phyloP scores from a whole-genome alignment of 92 coral and sea anemone genomes.

The Parazoanthus swiftii region DNA sequence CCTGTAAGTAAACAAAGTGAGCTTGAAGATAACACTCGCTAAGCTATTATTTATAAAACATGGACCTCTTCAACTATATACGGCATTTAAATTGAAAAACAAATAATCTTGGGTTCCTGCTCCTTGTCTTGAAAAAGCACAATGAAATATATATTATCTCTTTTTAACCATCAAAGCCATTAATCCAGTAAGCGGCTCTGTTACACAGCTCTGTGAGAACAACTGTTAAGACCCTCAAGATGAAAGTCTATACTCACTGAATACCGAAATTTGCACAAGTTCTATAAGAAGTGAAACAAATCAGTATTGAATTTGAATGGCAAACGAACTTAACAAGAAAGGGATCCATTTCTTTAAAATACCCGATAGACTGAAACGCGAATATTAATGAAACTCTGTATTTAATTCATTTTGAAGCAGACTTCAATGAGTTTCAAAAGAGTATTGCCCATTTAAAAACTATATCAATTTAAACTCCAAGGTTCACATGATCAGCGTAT shows the following conservation, averaged over 20 bases:
- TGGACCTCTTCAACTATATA: not conserved
- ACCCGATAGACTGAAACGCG: not conserved
- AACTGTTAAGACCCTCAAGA: not conserved
- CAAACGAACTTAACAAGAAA: not conserved
- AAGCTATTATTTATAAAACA: not conserved
- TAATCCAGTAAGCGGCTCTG: constrained; percentile 23
- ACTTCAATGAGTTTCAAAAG: not conserved
- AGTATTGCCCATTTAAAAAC: constrained; percentile 15
- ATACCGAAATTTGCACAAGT: not conserved
- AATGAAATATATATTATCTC: constrained; percentile 26
- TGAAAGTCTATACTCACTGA: not conserved
- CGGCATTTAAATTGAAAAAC: constrained; percentile 18
- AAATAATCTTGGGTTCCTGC: not conserved
- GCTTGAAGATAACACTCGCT: not conserved
- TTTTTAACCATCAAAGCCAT: constrained; percentile 22
- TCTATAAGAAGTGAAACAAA: not conserved
- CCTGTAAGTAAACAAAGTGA: constrained; percentile 16
- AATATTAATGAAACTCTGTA: not conserved
- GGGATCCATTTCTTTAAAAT: not conserved
- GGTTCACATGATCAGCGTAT: not conserved
- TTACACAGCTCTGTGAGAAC: constrained; percentile 13
- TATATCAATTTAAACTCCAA: constrained; percentile 16
- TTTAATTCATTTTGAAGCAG: not conserved
- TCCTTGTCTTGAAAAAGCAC: constrained; percentile 7
- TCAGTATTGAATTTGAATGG: not conserved